phyloP scores from a whole-genome alignment of 37 sponge, comb jelly and placozoan genomes.

The Tethya wilhelma region DNA sequence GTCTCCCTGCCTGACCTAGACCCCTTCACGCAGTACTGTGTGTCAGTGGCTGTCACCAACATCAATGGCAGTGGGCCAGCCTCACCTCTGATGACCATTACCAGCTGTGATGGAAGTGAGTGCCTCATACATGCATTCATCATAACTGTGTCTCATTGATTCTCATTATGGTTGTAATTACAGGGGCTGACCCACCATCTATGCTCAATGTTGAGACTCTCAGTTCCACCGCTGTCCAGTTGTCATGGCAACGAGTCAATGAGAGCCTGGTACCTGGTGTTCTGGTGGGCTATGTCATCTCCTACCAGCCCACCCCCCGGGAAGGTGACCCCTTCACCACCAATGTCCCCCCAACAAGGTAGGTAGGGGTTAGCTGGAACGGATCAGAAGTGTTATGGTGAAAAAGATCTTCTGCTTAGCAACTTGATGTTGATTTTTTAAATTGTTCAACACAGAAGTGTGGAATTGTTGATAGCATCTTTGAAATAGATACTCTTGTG shows the following conservation, averaged over 20 bases:
- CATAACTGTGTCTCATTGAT: no score
- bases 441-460: no score
- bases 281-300: neutral
- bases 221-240: neutral
- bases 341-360: no score
- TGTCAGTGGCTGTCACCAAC: conserved; percentile 18
- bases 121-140: no score
- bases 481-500: neutral
- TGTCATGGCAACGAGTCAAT: conserved; percentile 10
- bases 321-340: no score
- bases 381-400: no score
- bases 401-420: no score
- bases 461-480: neutral
- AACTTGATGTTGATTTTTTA: no score
- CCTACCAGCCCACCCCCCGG: neutral
- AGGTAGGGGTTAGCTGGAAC: no score
- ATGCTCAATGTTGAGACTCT: no score
- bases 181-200: no score
- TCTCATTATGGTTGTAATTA: no score
- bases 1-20: neutral
- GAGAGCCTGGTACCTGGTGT: conserved; percentile 2
- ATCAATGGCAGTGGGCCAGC: conserved; percentile 26
- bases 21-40: conserved; percentile 10
- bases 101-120: conserved; percentile 4
- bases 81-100: neutral